These are phyloP conservation scores for Sparus aurata DNA, from an alignment of 2,797 vertebrate genomes.

Conservation along the genomic window DNA sequence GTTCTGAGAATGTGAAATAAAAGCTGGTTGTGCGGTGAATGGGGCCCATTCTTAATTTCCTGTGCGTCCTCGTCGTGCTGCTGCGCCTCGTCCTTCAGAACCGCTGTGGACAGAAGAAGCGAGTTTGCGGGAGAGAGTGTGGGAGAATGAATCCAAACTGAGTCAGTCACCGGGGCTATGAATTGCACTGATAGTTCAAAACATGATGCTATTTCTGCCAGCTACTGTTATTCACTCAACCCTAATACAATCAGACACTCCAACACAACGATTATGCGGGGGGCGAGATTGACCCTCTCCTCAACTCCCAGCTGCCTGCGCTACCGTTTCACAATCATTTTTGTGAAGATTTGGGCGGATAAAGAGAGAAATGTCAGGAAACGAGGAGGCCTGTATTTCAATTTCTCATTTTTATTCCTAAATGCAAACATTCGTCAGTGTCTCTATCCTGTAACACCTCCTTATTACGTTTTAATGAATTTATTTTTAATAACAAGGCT, in stretches of 20 bases:
- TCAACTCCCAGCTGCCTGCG: conserved; percentile 69
- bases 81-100: conserved; percentile 66
- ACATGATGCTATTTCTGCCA: conserved; percentile 82
- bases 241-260: conserved; percentile 82
- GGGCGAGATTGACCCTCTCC: conserved; percentile 75
- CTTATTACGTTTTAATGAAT: conserved; percentile 20
- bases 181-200: conserved; percentile 80
- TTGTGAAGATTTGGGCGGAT: conserved; percentile 39
- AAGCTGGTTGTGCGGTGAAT: conserved; percentile 47
- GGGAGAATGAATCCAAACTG: conserved; percentile 79
- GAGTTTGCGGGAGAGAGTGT: conserved; percentile 68
- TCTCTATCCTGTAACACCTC: neutral
- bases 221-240: conserved; percentile 80
- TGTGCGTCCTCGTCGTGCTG: conserved; percentile 9
- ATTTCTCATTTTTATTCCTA: too few species aligned
- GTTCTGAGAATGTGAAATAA: conserved; percentile 17
- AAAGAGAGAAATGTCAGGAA: conserved; percentile 35
- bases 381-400: neutral
- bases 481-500: conserved; percentile 3
- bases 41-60: conserved; percentile 63
- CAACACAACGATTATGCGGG: conserved; percentile 75
- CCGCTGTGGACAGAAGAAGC: conserved; percentile 47
- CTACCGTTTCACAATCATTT: conserved; percentile 61
- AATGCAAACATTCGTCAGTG: conserved; percentile 3
- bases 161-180: conserved; percentile 75